Evolutionary conservation across 2,888 invertebrate genomes (phyloP), one percentile per base, ranked within the genome.

Genomic region (Strigamia maritima): DNA sequence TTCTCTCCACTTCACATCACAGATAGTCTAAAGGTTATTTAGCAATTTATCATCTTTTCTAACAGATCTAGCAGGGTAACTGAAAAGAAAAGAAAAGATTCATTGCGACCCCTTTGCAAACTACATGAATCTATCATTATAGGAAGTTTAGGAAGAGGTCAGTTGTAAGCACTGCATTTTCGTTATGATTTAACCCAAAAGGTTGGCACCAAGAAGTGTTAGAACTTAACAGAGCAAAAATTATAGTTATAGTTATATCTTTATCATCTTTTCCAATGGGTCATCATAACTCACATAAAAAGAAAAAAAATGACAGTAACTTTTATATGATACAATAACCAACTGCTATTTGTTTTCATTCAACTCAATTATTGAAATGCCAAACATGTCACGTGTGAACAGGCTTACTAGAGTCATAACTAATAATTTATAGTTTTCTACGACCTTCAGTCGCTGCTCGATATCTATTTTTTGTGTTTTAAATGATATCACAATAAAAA

Each of bases 1-100:
- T 60, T 60, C 60, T 22, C 60, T 44, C 44, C 44, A 44, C 44
- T 44, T 44, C n/a, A n/a, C n/a, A n/a, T n/a, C 44, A 44, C 44
- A n/a, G n/a, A n/a, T n/a, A 44, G 44, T 14, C 44, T 44, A 44
- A 60, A 60, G 60, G 60, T 60, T 60, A 60, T 24, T 60, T 60
- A 4, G 3, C 60, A 60, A 60, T 60, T 19, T 22, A 60, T 60
- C 60, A 60, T 60, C 60, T 22, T 60, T 60, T 60, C 2, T 16
- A 60, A 6, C 19, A 60, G 60, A 60, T 60, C 22, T 60, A 60
- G n/a, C n/a, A n/a, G 8, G 8, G 60, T 22, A 60, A 22, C 60
- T 24, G 22, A 24, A 3, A 60, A 49, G 8, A 22, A 22, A 60
- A 8, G 22, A 22, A 60, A 60, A 60, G 60, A 60, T 60, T 60